Base-by-base conservation (phyloP, 2,113 vertebrate species). In the Lampris incognitus region DNA sequence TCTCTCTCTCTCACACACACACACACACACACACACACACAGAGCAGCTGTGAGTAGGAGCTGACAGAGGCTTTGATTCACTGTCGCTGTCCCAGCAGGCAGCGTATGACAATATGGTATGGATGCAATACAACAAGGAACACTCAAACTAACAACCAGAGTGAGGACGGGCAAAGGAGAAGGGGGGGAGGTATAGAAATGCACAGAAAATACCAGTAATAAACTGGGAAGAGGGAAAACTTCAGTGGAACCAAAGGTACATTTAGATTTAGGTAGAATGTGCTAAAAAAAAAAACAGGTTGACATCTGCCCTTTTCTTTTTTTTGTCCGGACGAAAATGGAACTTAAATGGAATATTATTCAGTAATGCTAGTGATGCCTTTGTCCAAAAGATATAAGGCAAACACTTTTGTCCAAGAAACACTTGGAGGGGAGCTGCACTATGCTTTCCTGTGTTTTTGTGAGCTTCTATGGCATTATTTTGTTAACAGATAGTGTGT, bases 121-220 rank as follows among this genome's bases (percentile, higher is more conserved):
- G 49, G 59, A 70, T 52, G 67, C 50, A 57, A 69, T 57, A 5
- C 70, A 69, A 63, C 72, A 69, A 66, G 82, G 78, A 78, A 74
- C 8, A 72, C 78, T 78, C 75, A 84, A 84, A 90, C 90, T 90
- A 92, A 89, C 76, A 88, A 84, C 68, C 73, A 37, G 50, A 58
- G 69, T 7, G 46, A 78, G 72, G 75, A 82, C 65, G 67, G 73
- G 61, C 64, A 72, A 6, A 60, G 75, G 54, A 57, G 72, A 76
- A 82, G 54, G 54, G 44, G 66, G 64, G 68, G 65, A 74, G 60
- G 78, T 3, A 58, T 73, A 87, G 74, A 62, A 65, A 74, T 81
- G 52, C 24, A 24, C 24, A 24, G 24, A 24, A 24, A 24, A 24
- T 76, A 85, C 79, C 85, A 77, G 85, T 66, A 81, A 83, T 86